Percentiles rank a stretch among this genome's conserved stretches.
Conservation (phyloP, 2,888 invertebrate genomes). For the Orchestes rusci region DNA sequence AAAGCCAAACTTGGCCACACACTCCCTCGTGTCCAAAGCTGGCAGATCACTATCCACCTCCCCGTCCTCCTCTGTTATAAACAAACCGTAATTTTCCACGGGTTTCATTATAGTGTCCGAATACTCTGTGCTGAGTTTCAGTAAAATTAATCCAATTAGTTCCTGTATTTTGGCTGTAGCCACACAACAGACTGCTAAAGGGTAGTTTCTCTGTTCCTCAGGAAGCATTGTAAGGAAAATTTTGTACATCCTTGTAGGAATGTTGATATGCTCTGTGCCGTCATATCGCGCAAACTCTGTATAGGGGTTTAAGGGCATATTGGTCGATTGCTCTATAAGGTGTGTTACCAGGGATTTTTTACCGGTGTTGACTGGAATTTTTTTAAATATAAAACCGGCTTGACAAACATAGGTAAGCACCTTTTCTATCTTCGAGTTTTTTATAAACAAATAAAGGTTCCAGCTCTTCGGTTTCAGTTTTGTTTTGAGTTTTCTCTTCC, state of each 20-base stretch:
- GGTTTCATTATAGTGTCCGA: constrained; percentile 53
- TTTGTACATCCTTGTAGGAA: constrained; percentile 75
- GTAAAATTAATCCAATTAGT: constrained; percentile 87
- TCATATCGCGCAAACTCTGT: constrained; percentile 78
- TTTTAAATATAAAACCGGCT: too few species aligned
- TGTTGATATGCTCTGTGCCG: constrained; percentile 73
- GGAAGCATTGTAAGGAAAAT: constrained; percentile 87
- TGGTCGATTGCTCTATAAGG: constrained; percentile 68
- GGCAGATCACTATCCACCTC: constrained; percentile 93
- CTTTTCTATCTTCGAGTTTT: background rate
- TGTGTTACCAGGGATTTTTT: constrained; percentile 62
- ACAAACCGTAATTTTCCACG: constrained; percentile 72
- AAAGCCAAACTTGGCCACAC: constrained; percentile 90
- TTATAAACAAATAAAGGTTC: constrained; percentile 49
- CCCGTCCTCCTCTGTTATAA: constrained; percentile 94
- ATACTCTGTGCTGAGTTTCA: constrained; percentile 54
- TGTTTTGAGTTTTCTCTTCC: constrained; percentile 49
- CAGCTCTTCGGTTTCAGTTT: constrained; percentile 37
- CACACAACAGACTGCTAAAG: constrained; percentile 73
- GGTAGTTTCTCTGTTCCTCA: constrained; percentile 73
- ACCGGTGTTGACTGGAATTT: background rate
- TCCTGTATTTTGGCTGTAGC: constrained; percentile 82
- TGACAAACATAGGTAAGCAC: too few species aligned
- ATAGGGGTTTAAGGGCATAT: constrained; percentile 78
- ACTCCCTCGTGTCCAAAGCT: constrained; percentile 78